Evolutionary conservation across 2,797 vertebrate genomes (phyloP).

Genomic region (Channallabes apus): DNA sequence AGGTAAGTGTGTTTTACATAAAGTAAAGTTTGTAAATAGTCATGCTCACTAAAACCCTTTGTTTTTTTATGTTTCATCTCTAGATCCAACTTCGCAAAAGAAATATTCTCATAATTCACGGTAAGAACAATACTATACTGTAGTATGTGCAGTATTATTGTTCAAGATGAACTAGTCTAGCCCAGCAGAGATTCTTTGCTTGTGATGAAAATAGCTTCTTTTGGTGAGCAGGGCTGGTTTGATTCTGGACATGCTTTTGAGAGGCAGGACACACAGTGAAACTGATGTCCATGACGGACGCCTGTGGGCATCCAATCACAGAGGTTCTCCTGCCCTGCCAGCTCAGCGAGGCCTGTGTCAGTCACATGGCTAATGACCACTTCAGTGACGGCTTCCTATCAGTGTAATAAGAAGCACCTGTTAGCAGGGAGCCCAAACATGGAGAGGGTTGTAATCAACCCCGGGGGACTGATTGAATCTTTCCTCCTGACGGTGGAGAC

Average conservation of each 20-base stretch:
- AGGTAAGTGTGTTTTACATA: not conserved
- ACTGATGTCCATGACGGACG: constrained; percentile 57
- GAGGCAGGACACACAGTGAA: constrained; percentile 56
- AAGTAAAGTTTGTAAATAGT: not conserved
- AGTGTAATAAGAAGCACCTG: constrained; percentile 78
- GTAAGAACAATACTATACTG: not conserved
- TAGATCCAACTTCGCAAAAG: not conserved
- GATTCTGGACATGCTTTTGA: constrained; percentile 57
- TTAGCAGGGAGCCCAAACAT: constrained; percentile 61
- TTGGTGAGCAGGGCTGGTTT: constrained; percentile 63
- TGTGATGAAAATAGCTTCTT: constrained; percentile 62
- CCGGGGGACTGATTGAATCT: constrained; percentile 75
- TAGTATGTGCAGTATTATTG: not conserved
- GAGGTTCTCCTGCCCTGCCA: constrained; percentile 50
- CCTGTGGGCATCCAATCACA: constrained; percentile 62
- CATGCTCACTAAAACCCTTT: not conserved
- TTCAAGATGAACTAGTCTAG: constrained; percentile 54
- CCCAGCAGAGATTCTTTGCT: constrained; percentile 53
- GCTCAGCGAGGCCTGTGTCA: constrained; percentile 56
- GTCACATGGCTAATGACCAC: constrained; percentile 67
- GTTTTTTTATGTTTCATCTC: constrained; percentile 48
- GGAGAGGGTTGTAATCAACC: constrained; percentile 73
- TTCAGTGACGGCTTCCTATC: constrained; percentile 71
- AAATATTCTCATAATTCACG: not conserved
- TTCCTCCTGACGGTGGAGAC: constrained; percentile 74